Conservation (phyloP, 2,888 invertebrate species). For the Conomelus anceps region DNA sequence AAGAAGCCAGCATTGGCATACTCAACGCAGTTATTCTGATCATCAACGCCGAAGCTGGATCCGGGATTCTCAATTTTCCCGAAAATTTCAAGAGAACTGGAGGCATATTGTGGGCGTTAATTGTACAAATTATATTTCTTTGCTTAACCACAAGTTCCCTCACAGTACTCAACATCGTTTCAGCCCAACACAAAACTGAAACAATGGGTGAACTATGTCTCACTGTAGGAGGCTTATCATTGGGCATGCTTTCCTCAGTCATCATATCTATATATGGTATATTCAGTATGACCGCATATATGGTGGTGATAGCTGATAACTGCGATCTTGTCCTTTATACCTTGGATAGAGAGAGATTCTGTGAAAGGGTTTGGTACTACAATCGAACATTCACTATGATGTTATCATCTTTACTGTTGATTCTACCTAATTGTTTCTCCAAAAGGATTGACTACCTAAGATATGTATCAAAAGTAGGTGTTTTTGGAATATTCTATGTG, state of each 20-base stretch:
- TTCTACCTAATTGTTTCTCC: not conserved
- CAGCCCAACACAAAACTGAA: not conserved
- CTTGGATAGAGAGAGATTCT: not conserved
- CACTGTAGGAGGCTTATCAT: not conserved
- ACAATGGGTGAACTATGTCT: not conserved
- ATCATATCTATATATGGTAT: not conserved
- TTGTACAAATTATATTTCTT: not conserved
- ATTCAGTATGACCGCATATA: not conserved
- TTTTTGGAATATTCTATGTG: not conserved
- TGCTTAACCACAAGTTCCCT: not conserved
- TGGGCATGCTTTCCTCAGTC: not conserved
- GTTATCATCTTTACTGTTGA: not conserved
- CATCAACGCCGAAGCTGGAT: not conserved
- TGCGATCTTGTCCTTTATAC: not conserved
- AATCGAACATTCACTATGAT: not conserved
- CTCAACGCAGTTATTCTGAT: not conserved
- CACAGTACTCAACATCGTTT: not conserved
- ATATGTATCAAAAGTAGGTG: not conserved
- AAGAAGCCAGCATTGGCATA: not conserved
- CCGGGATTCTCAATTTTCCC: not conserved
- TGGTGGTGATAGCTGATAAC: not conserved
- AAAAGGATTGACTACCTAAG: not conserved
- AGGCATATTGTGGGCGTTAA: not conserved
- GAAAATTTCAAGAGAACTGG: not conserved
- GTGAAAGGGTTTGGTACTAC: not conserved